Evolutionary conservation across 2,888 invertebrate species (phyloP), one percentile per base, ranked within the genome.

Genomic region (Drosophila melanosoma): DNA sequence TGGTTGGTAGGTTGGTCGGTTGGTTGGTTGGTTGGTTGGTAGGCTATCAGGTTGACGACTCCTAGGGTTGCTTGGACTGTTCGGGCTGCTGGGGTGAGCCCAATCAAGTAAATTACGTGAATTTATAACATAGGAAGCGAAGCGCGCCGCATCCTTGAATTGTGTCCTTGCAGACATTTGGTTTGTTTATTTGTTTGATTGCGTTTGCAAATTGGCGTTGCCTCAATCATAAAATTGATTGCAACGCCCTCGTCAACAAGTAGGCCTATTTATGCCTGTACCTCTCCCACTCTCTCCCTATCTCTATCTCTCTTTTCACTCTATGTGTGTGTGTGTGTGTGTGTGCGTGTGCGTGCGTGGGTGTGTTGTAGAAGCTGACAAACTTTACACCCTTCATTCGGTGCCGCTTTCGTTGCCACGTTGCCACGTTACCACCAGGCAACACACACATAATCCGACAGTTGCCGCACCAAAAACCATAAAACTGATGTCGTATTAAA

Each of bases 101-200:
- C 79, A 79, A 79, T 79, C 82, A 79, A 79, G 79, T 75, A 79
- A 82, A 82, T 79, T 79, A 82, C 79, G 57, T 60, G 79, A 79
- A 82, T 79, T 82, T 82, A 79, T 82, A 79, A 82, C 79, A 75
- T 71, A 26, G 52, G 57, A 51, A 51, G 67, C 64, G 33, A 69
- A 69, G 78, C 52, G 61, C 51, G 78, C 77, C 78, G 69, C 81
- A 73, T 64, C 61, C n/a, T 62, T 45, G 33, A 17, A 52, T 35
- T 32, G 57, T 57, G 42, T 57, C 57, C 20, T 45, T 20, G 45
- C 61, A 61, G 62, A 49, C 49, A 60, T 67, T 67, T 56, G 68
- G 51, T 53, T 63, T 71, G 69, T 61, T 63, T 58, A 68, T 69
- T 70, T 71, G 68, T 80, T 80, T 82, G 80, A 79, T 79, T 79